Conservation (phyloP, 2,888 invertebrate genomes). For the Cephonodes hylas region DNA sequence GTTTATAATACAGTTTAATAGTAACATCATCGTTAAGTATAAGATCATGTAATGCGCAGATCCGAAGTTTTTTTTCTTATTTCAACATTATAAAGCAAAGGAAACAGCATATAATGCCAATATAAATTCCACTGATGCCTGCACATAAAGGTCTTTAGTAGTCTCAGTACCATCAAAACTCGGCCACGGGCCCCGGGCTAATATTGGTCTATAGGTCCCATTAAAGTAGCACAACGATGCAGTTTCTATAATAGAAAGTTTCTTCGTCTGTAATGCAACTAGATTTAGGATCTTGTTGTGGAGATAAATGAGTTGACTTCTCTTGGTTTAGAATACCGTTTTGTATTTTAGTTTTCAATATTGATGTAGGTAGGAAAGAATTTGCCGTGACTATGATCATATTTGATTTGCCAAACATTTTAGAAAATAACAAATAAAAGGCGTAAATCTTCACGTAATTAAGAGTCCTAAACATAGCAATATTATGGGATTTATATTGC, state of each 20-base stretch:
- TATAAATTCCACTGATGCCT: background rate
- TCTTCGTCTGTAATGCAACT: constrained; percentile 3
- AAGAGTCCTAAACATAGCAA: too few species aligned
- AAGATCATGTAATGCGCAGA: too few species aligned
- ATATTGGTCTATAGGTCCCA: background rate
- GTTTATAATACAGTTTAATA: too few species aligned
- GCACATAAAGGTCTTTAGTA: background rate
- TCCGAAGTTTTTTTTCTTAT: too few species aligned
- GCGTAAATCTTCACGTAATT: too few species aligned
- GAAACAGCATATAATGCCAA: background rate
- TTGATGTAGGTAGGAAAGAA: too few species aligned
- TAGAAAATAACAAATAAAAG: too few species aligned
- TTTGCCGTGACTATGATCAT: too few species aligned
- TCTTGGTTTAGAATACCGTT: background rate
- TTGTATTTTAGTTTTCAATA: background rate
- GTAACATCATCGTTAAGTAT: too few species aligned
- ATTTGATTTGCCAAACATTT: too few species aligned
- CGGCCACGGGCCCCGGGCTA: background rate
- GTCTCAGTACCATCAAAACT: background rate
- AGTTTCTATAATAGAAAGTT: constrained; percentile 8
- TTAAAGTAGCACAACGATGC: background rate
- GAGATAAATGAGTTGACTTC: background rate
- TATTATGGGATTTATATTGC: too few species aligned
- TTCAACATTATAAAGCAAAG: too few species aligned
- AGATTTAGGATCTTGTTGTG: constrained; percentile 5